Base-by-base conservation (phyloP, 2,797 vertebrate genomes). In the Pagetopsis macropterus region DNA sequence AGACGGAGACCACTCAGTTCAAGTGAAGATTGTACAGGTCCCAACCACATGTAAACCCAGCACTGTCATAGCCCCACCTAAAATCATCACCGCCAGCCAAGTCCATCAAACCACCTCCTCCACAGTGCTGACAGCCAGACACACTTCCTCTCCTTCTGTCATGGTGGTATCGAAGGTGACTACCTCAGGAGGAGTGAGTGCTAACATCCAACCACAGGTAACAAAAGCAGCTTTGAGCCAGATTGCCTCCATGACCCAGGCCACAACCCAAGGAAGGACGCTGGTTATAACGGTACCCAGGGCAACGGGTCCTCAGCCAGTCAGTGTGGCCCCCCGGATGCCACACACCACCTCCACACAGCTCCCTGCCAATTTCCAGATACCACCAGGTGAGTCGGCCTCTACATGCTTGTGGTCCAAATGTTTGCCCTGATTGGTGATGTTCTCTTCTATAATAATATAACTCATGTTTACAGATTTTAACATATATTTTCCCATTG, bases 321-420 rank as follows among this genome's bases (percentile, higher is more conserved):
- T 82, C 8, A 17, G 76, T 21, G 70, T 88, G 60, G 62, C 88
- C 23, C 60, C 89, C 13, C 75, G 72, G 13, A 59, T 74, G 5
- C 71, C 84, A 11, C 90, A 88, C 57, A 79, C 82, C 0, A 31
- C 83, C 8, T 48, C 91, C 44, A n/a, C 92, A 2, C 91, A 89
- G 58, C 88, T 94, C 5, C 92, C 93, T 49, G 81, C 91, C 21
- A 94, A 93, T 63, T 88, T 95, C 69, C 93, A 94, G 50, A 92
- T 95, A 15, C 94, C 93, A 44, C 54, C 93, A 91, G 94, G 94
- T 94, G 58, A 81, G 33, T 37, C 8, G 8, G 79, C 44, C 55
- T 15, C 11, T 17, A 33, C 12, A 0, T 0, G 4, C 9, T 12
- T 23, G 16, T 37, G n/a, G 2, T 46, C 6, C 15, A 7, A 1